These are phyloP conservation scores for Stichopus horrens DNA, from an alignment of 53 echinoderm and acorn worm genomes.

Conservation along the genomic window DNA sequence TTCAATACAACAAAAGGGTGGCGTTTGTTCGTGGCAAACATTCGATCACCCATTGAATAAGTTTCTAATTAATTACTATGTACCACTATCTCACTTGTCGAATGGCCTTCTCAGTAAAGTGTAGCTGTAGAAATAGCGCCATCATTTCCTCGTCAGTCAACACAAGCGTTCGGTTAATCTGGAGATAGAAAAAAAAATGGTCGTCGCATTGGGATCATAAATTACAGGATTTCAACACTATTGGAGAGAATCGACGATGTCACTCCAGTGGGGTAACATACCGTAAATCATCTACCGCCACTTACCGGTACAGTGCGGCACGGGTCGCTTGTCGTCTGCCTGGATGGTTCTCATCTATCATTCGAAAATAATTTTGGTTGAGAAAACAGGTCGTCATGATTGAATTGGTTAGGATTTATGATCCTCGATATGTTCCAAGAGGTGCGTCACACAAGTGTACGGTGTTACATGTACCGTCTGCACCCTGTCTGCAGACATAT, in stretches of 20 bases:
- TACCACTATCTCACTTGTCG: too few species aligned
- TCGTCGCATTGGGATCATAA: constrained; percentile 21
- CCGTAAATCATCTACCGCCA: constrained; percentile 44
- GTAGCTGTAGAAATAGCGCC: not conserved
- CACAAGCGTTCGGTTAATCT: not conserved
- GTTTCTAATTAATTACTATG: too few species aligned
- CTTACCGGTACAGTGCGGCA: constrained; percentile 31
- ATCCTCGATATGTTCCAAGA: not conserved
- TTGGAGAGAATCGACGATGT: constrained; percentile 26
- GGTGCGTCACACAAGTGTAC: not conserved
- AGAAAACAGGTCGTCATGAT: constrained; percentile 46
- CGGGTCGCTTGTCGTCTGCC: constrained; percentile 34
- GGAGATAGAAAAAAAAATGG: not conserved
- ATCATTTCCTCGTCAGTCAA: not conserved
- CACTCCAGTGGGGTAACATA: constrained; percentile 49
- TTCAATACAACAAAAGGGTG: too few species aligned
- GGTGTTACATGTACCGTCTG: too few species aligned
- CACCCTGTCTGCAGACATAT: too few species aligned
- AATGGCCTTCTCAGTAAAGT: too few species aligned
- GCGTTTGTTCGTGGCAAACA: too few species aligned
- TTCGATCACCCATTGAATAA: too few species aligned
- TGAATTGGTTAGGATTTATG: constrained; percentile 30
- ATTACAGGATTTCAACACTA: constrained; percentile 29
- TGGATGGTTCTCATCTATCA: constrained; percentile 41
- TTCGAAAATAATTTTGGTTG: constrained; percentile 11